phyloP scores from a whole-genome alignment of 2,113 vertebrate species.

The Phaethornis superciliosus region DNA sequence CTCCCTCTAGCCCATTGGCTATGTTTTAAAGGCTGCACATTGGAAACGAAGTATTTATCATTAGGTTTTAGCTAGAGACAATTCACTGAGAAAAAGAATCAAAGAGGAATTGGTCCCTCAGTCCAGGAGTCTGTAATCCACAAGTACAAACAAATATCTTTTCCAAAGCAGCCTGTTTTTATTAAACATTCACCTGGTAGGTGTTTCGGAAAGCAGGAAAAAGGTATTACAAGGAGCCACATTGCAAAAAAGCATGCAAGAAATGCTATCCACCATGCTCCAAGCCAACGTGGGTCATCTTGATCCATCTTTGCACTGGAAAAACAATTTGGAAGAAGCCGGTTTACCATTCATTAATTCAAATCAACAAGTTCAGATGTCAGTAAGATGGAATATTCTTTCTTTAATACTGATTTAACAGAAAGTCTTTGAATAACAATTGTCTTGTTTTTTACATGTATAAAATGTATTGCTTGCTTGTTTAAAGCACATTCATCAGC shows the following conservation, averaged over 20 bases:
- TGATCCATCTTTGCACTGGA: constrained; percentile 44
- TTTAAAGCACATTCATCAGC: neutral
- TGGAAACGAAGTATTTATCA: neutral
- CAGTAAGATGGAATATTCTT: neutral
- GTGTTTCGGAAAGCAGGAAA: constrained; percentile 81
- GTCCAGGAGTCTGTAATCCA: neutral
- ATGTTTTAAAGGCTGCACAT: neutral
- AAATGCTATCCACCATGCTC: constrained; percentile 86
- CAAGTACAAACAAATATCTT: neutral
- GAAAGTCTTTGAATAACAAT: neutral
- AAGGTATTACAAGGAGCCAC: constrained; percentile 79
- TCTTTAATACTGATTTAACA: neutral
- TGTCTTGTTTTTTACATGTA: neutral
- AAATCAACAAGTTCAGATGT: neutral
- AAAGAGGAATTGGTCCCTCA: neutral
- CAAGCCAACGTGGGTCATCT: constrained; percentile 82
- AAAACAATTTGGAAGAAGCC: constrained; percentile 32
- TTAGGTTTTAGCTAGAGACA: neutral
- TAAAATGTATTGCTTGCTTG: neutral
- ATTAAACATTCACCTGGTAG: constrained; percentile 78
- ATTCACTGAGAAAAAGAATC: neutral
- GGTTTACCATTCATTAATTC: neutral
- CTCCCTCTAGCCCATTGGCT: neutral
- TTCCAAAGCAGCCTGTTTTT: neutral
- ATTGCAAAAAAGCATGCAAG: constrained; percentile 68